Evolutionary conservation across 2,888 invertebrate species (phyloP).

Genomic region (Meghimatium bilineatum): DNA sequence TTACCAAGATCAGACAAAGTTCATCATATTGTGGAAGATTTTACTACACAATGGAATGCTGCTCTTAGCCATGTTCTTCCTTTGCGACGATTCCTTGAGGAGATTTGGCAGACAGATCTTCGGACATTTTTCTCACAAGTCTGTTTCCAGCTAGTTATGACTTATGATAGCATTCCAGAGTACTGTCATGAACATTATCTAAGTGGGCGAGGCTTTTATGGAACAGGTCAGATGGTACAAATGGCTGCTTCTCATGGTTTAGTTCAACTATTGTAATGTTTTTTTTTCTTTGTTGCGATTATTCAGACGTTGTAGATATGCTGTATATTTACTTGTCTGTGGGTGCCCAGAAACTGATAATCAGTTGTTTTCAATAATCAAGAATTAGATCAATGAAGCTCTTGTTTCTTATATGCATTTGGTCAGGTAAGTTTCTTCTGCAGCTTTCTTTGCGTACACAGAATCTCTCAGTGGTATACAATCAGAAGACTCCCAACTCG

Average conservation of each 20-base stretch:
- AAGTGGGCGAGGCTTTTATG: conserved; percentile 62
- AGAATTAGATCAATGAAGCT: too few relatives aligned
- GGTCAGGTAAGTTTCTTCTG: too few relatives aligned
- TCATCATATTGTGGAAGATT: conserved; percentile 78
- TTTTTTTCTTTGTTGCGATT: too few relatives aligned
- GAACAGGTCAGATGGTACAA: conserved; percentile 30
- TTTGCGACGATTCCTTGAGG: conserved; percentile 72
- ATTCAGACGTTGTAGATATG: too few relatives aligned
- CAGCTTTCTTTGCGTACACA: too few relatives aligned
- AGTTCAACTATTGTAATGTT: neutral
- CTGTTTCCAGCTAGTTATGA: conserved; percentile 74
- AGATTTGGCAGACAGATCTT: conserved; percentile 67
- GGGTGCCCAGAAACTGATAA: too few relatives aligned
- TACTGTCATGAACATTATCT: conserved; percentile 65
- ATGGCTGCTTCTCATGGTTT: conserved; percentile 6
- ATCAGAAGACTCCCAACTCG: too few relatives aligned
- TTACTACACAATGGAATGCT: conserved; percentile 77
- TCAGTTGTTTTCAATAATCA: too few relatives aligned
- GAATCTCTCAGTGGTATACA: too few relatives aligned
- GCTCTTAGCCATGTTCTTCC: conserved; percentile 76
- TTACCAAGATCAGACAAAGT: conserved; percentile 74
- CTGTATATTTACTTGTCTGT: too few relatives aligned
- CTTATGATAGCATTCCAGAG: conserved; percentile 61
- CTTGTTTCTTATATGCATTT: too few relatives aligned
- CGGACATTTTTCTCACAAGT: conserved; percentile 70